Evolutionary conservation across 2,888 invertebrate genomes (phyloP).

Genomic region (Tenthredo amoena): DNA sequence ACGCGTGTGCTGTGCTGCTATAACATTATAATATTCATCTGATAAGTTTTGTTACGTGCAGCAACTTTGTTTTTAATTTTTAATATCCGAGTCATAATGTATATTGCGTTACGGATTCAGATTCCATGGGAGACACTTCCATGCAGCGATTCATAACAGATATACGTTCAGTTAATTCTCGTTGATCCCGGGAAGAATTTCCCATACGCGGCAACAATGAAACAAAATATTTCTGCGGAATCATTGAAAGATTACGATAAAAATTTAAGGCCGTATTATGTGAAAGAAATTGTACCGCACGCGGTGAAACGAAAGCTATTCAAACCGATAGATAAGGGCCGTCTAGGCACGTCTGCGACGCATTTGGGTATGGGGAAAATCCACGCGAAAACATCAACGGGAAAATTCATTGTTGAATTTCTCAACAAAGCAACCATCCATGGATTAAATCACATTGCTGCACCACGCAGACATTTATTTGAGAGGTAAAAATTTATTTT

Average conservation of each 20-base stretch:
- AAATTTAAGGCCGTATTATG: not conserved
- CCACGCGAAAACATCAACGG: slow-evolving; percentile 58
- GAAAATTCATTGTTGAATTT: slow-evolving; percentile 66
- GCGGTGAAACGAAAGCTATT: slow-evolving; percentile 11
- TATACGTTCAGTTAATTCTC: not conserved
- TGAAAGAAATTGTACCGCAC: slow-evolving; percentile 13
- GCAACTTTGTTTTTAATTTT: not conserved
- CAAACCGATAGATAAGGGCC: slow-evolving; percentile 30
- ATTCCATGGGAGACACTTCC: not conserved
- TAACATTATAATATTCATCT: not conserved
- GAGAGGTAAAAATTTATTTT: slow-evolving; percentile 61
- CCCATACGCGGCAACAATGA: not conserved
- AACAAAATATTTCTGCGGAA: slow-evolving; percentile 15
- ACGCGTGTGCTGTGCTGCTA: not conserved
- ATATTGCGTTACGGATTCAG: not conserved
- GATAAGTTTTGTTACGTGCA: not conserved
- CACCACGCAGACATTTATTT: slow-evolving; percentile 66
- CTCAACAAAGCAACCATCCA: slow-evolving; percentile 65
- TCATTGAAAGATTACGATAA: not conserved
- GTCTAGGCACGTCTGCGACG: not conserved
- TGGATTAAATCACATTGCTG: slow-evolving; percentile 68
- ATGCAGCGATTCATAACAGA: not conserved
- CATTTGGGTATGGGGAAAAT: slow-evolving; percentile 66
- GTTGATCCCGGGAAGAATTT: not conserved
- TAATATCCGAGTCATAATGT: not conserved